Evolutionary conservation across 2,888 invertebrate genomes (phyloP).

Genomic region (Drosophila flavopinicola): DNA sequence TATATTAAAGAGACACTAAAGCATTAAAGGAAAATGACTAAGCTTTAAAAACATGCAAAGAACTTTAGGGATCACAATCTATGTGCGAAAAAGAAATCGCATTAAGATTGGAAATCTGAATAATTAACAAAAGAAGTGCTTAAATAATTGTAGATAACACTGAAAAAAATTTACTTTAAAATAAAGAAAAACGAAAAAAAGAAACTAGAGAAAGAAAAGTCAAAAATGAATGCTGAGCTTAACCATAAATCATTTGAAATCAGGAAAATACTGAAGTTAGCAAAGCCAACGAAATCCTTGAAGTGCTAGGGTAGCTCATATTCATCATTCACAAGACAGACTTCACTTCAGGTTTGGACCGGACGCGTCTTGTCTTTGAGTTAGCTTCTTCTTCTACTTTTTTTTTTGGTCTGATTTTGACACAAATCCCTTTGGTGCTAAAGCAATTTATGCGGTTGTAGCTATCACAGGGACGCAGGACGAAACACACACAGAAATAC

Average conservation of each 20-base stretch:
- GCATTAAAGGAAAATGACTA: too few species aligned
- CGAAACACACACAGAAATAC: conserved; percentile 6
- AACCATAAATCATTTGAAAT: not conserved
- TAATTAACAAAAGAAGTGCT: too few species aligned
- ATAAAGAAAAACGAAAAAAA: not conserved
- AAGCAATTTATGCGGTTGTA: conserved; percentile 77
- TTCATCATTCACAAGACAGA: conserved; percentile 6
- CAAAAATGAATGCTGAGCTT: not conserved
- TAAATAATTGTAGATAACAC: too few species aligned
- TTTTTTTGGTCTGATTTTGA: conserved; percentile 72
- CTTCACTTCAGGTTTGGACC: conserved; percentile 13
- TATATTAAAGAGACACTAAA: too few species aligned
- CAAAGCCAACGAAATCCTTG: not conserved
- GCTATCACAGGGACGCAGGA: conserved; percentile 38
- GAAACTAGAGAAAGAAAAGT: not conserved
- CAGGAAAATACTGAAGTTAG: not conserved
- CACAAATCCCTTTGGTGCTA: conserved; percentile 81
- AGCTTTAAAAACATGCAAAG: too few species aligned
- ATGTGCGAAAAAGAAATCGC: too few species aligned
- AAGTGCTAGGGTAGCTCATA: conserved; percentile 24
- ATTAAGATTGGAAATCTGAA: too few species aligned
- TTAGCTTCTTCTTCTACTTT: conserved; percentile 32
- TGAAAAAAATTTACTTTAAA: too few species aligned
- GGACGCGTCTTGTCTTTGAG: conserved; percentile 62
- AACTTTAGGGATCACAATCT: not conserved